Base-by-base conservation (phyloP, 64 coral and sea anemone genomes). In the Catalaphyllia jardinei region DNA sequence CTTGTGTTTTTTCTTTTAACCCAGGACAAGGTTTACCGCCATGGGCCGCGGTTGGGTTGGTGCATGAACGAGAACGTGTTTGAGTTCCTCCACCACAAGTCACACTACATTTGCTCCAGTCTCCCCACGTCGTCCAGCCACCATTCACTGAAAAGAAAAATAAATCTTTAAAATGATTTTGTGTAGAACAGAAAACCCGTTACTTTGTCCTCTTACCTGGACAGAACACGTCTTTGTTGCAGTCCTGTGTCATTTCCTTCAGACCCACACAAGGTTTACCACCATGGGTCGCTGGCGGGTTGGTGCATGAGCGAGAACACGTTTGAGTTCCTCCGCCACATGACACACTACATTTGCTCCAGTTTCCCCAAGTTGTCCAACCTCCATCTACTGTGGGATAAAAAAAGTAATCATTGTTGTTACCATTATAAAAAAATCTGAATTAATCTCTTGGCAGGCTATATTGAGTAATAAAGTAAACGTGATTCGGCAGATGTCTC, bases 41-140 rank as follows among this genome's bases (percentile, higher is more conserved):
- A 77, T 77, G 74, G 33, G 74, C 74, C 35, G 49, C 39, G 19
- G 33, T 18, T 18, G 74, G 74, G 39, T 77, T 77, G 39, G 35
- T 77, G 74, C 74, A 77, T 15, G 74, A 77, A 38, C 74, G 74
- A 51, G 31, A 42, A 51, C 74, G 74, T 20, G 35, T 77, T 77
- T 77, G 74, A 50, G 74, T 77, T 42, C 74, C 74, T 24, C 39
- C 74, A 24, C 74, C 74, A 38, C 74, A 77, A 24, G 74, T n/a
- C 8, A 77, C 42, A 50, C 39, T 77, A 30, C 74, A 77, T 77
- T 52, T 77, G 38, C 42, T 50, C 74, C 74, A 77, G 39, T 51
- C 12, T 50, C 74, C 39, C 74, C 74, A 76, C 14, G 22, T 49
- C 1, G 74, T 76, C 74, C 74, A 76, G 16, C 74, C 74, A 2